A percentile compares a stretch with the other conserved stretches of the same genome.
Evolutionary conservation across 2,113 vertebrate species (phyloP).

Genomic region (Calypte anna): DNA sequence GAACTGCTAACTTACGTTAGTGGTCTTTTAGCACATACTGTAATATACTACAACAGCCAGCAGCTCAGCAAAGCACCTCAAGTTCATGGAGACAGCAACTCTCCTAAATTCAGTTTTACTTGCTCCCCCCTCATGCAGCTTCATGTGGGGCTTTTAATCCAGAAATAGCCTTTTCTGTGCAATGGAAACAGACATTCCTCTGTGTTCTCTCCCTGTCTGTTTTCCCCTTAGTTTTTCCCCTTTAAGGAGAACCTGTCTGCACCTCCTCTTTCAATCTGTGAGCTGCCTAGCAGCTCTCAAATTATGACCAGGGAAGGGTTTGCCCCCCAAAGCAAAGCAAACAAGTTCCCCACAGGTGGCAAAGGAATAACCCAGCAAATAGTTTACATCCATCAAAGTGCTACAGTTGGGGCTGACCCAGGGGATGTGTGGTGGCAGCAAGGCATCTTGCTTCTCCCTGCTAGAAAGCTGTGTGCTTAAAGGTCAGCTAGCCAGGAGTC

Average conservation of each 20-base stretch:
- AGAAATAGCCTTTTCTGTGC: neutral
- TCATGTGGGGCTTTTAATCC: neutral
- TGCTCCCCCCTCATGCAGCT: neutral
- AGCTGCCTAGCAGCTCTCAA: neutral
- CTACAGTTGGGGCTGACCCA: neutral
- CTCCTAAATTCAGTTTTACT: neutral
- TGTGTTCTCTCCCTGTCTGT: neutral
- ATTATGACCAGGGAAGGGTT: neutral
- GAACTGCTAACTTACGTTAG: neutral
- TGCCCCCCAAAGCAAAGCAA: neutral
- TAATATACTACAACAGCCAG: neutral
- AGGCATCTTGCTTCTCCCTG: neutral
- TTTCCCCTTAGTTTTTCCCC: neutral
- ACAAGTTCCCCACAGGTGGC: neutral
- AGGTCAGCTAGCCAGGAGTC: neutral
- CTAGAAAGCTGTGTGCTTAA: neutral
- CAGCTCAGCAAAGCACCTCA: neutral
- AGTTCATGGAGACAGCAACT: neutral
- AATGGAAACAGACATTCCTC: neutral
- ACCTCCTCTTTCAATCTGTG: neutral
- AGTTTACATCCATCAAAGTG: neutral
- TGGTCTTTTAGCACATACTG: neutral
- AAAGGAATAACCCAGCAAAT: neutral
- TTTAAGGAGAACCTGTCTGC: rapidly evolving
- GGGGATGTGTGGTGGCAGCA: neutral